phyloP scores from a whole-genome alignment of 2,113 vertebrate genomes.

The Cynocephalus volans region DNA sequence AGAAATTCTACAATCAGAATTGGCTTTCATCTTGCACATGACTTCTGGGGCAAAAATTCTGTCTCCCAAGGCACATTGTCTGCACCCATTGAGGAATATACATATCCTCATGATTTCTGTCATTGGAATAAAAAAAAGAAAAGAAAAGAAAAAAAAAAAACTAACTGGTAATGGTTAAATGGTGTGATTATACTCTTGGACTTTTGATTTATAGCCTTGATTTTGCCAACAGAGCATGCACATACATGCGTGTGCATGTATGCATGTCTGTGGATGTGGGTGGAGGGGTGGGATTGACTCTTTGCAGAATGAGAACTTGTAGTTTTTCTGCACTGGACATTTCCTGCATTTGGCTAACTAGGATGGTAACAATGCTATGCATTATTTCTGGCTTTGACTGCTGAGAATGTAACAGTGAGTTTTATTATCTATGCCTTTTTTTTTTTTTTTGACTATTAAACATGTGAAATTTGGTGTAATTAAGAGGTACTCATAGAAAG shows the following conservation, averaged over 20 bases:
- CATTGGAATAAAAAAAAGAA: constrained; percentile 26
- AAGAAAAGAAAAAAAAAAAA: neutral
- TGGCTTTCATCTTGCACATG: neutral
- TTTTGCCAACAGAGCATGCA: neutral
- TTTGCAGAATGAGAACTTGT: neutral
- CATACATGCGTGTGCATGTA: neutral
- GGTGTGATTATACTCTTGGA: neutral
- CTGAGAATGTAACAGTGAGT: neutral
- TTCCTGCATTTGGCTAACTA: neutral
- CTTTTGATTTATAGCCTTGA: neutral
- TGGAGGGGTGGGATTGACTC: neutral
- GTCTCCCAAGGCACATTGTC: neutral
- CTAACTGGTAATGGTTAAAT: neutral
- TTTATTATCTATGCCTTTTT: constrained; percentile 7
- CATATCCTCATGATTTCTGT: neutral
- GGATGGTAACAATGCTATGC: neutral
- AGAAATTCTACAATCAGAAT: neutral
- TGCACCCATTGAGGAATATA: neutral
- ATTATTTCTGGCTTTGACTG: neutral
- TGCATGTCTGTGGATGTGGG: neutral
- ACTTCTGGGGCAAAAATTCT: constrained; percentile 22
- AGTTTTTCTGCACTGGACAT: neutral
- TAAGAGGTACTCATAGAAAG: constrained; percentile 37
- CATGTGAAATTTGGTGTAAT: neutral
- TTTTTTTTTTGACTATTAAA: neutral